phyloP scores from a whole-genome alignment of 2,113 vertebrate genomes.

The Microcebus murinus region DNA sequence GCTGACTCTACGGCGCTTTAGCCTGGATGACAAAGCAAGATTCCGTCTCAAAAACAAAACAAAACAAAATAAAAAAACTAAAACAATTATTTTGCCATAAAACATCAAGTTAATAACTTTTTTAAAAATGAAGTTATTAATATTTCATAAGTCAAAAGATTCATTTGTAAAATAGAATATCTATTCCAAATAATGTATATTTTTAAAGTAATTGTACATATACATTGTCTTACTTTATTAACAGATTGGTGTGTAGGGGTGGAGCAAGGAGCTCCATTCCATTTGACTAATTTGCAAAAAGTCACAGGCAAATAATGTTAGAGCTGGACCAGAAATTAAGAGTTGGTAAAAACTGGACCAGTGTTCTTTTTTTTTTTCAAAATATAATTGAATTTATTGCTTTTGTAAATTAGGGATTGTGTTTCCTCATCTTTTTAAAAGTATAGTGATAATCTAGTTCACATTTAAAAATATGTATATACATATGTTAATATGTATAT shows the following conservation, averaged over 20 bases:
- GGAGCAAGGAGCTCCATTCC: not conserved
- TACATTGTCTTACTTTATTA: not conserved
- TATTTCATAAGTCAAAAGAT: not conserved
- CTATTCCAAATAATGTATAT: not conserved
- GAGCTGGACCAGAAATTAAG: not conserved
- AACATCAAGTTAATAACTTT: slow-evolving; percentile 17
- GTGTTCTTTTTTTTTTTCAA: not conserved
- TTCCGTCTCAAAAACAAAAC: too few species aligned
- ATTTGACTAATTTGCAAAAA: not conserved
- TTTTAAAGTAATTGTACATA: not conserved
- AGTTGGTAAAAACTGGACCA: not conserved
- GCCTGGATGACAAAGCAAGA: too few species aligned
- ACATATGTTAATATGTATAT: not conserved
- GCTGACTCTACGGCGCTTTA: too few species aligned
- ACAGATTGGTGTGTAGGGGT: not conserved
- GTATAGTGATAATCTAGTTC: not conserved
- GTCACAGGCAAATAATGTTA: not conserved
- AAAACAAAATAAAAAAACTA: too few species aligned
- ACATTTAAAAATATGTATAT: not conserved
- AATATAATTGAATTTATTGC: not conserved
- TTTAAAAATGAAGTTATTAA: not conserved
- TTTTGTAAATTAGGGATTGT: slow-evolving; percentile 7
- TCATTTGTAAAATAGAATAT: not conserved
- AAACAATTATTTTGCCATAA: not conserved
- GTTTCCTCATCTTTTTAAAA: not conserved